Evolutionary conservation across 2,888 invertebrate genomes (phyloP).

Genomic region (Lathronympha strigana): DNA sequence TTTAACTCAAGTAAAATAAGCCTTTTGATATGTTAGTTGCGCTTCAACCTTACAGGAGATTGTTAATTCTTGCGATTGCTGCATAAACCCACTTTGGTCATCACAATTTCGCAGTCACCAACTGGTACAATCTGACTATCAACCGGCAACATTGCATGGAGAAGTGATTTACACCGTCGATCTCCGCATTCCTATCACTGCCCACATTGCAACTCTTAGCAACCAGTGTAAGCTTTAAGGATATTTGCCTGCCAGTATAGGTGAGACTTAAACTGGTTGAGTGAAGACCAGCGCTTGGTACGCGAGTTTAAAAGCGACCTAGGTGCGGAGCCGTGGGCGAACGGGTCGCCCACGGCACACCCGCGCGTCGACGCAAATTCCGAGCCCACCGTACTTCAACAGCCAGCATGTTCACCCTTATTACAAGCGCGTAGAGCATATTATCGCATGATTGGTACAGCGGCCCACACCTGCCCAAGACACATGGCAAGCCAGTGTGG

Average conservation of each 20-base stretch:
- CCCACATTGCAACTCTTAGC: neutral
- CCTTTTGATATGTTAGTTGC: too few relatives aligned
- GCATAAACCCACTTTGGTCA: constrained; percentile 10
- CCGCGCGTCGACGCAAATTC: constrained; percentile 70
- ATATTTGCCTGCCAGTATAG: neutral
- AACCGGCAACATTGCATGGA: constrained; percentile 50
- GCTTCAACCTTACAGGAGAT: too few relatives aligned
- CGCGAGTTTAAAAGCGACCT: constrained; percentile 45
- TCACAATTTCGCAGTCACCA: constrained; percentile 32
- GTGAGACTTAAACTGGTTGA: neutral
- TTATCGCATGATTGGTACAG: neutral
- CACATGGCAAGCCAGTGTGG: constrained; percentile 39
- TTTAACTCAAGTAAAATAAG: too few relatives aligned
- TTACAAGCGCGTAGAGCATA: neutral
- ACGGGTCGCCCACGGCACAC: constrained; percentile 69
- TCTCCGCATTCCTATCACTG: neutral
- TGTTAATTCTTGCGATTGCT: too few relatives aligned
- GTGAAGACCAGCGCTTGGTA: neutral
- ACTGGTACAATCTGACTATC: constrained; percentile 44
- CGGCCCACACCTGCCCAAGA: constrained; percentile 42
- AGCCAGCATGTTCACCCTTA: constrained; percentile 13
- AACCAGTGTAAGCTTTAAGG: neutral
- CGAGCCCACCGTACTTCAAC: constrained; percentile 61
- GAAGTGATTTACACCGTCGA: constrained; percentile 64
- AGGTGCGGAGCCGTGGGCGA: constrained; percentile 79